Conservation (phyloP, 2,797 vertebrate species). For the Gymnopithys bicolor region DNA sequence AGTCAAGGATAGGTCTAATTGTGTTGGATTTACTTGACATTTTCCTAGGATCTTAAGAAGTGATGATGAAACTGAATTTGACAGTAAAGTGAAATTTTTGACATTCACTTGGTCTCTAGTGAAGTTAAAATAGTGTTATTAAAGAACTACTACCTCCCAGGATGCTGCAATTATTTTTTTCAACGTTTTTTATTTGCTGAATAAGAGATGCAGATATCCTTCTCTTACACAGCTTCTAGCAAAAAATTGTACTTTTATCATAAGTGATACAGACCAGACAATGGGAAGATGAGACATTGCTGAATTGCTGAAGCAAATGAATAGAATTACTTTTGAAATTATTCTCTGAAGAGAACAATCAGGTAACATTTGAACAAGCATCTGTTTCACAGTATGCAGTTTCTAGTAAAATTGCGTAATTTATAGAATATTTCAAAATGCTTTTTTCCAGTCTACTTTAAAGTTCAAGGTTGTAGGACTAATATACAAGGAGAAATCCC, state of each 20-base stretch:
- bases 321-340: slow-evolving; percentile 51
- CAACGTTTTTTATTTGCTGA: neutral
- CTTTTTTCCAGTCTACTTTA: neutral
- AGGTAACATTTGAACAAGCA: neutral
- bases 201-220: neutral
- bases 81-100: slow-evolving; percentile 63
- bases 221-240: neutral
- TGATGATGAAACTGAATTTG: slow-evolving; percentile 65
- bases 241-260: neutral
- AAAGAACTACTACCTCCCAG: neutral
- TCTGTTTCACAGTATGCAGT: neutral
- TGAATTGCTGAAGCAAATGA: slow-evolving; percentile 13
- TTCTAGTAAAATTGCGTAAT: neutral
- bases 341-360: neutral
- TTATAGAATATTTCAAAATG: neutral
- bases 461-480: slow-evolving; percentile 12
- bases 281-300: neutral
- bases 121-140: slow-evolving; percentile 33
- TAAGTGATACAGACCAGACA: neutral
- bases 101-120: slow-evolving; percentile 57
- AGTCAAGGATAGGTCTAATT: slow-evolving; percentile 64
- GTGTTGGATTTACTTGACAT: slow-evolving; percentile 70
- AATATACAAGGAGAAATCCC: neutral
- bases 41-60: slow-evolving; percentile 60
- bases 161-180: slow-evolving; percentile 36